A percentile compares a stretch with the other conserved stretches of the same genome.
Evolutionary conservation across 2,797 vertebrate species (phyloP).

Genomic region (Sebastes elongatus): DNA sequence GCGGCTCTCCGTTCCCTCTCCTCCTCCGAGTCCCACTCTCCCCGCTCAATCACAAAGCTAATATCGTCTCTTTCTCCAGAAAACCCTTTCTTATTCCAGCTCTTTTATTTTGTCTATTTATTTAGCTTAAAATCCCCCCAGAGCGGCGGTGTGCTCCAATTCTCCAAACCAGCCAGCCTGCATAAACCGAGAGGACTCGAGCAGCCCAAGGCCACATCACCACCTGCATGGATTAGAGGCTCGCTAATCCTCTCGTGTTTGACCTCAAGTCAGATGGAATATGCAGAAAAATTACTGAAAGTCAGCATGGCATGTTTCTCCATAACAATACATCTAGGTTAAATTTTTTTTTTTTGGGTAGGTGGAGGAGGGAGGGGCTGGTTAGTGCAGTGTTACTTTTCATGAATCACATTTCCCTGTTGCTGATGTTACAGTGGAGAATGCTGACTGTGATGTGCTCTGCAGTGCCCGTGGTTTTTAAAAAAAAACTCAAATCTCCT

Average conservation of each 20-base stretch:
- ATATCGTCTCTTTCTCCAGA: slow-evolving; percentile 77
- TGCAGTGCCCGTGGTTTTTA: not conserved
- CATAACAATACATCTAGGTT: slow-evolving; percentile 46
- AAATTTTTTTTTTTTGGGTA: not conserved
- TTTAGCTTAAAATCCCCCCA: slow-evolving; percentile 77
- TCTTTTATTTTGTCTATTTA: slow-evolving; percentile 82
- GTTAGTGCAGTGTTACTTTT: slow-evolving; percentile 15
- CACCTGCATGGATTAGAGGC: slow-evolving; percentile 64
- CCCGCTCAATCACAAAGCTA: slow-evolving; percentile 84
- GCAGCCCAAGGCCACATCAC: slow-evolving; percentile 55
- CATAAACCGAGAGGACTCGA: slow-evolving; percentile 64
- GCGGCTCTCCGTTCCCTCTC: slow-evolving; percentile 33
- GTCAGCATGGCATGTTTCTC: slow-evolving; percentile 37
- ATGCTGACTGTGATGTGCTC: not conserved
- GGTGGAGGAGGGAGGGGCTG: not conserved
- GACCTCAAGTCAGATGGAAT: slow-evolving; percentile 66
- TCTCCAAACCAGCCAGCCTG: slow-evolving; percentile 59
- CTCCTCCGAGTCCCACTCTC: slow-evolving; percentile 73
- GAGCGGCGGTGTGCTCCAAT: slow-evolving; percentile 65
- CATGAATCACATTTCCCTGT: slow-evolving; percentile 26
- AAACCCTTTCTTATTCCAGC: slow-evolving; percentile 64
- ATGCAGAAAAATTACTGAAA: slow-evolving; percentile 49
- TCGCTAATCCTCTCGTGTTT: slow-evolving; percentile 66
- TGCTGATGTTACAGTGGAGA: slow-evolving; percentile 19
- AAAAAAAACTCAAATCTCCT: not conserved